Percentiles rank a stretch among this genome's conserved stretches.
Evolutionary conservation across 2,888 invertebrate species (phyloP).

Genomic region (Aradus depressus): DNA sequence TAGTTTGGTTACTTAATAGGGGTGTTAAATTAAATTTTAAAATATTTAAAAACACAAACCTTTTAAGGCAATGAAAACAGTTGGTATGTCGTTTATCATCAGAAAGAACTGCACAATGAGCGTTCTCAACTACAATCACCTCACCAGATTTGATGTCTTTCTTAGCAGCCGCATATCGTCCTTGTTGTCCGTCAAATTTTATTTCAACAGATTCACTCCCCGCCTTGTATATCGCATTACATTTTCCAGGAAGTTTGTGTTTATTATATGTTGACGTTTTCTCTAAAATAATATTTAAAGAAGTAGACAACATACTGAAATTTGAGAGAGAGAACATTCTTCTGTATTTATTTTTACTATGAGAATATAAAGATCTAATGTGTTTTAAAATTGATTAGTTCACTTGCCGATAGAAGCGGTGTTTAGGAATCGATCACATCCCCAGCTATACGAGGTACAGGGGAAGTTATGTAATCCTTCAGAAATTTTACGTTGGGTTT

Average conservation of each 20-base stretch:
- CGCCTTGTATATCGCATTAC: constrained; percentile 40
- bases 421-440: too few species aligned
- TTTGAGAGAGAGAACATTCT: too few species aligned
- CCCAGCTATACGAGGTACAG: too few species aligned
- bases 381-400: too few species aligned
- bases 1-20: too few species aligned
- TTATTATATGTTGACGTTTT: constrained; percentile 1
- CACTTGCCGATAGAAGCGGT: too few species aligned
- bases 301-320: not conserved
- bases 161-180: constrained; percentile 61
- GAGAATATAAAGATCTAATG: too few species aligned
- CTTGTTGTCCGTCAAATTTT: constrained; percentile 48
- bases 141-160: constrained; percentile 61
- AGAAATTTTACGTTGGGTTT: too few species aligned
- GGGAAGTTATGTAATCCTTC: too few species aligned
- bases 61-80: constrained; percentile 59
- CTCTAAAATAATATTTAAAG: not conserved
- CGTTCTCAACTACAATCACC: constrained; percentile 56
- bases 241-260: constrained; percentile 6
- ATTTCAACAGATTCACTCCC: constrained; percentile 54
- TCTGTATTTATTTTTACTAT: too few species aligned
- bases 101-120: constrained; percentile 58
- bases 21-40: too few species aligned
- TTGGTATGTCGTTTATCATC: constrained; percentile 54
- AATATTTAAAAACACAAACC: constrained; percentile 42